Evolutionary conservation across 2,888 invertebrate genomes (phyloP), one percentile per base, ranked within the genome.

Genomic region (Vannuccia rotundouncinata): DNA sequence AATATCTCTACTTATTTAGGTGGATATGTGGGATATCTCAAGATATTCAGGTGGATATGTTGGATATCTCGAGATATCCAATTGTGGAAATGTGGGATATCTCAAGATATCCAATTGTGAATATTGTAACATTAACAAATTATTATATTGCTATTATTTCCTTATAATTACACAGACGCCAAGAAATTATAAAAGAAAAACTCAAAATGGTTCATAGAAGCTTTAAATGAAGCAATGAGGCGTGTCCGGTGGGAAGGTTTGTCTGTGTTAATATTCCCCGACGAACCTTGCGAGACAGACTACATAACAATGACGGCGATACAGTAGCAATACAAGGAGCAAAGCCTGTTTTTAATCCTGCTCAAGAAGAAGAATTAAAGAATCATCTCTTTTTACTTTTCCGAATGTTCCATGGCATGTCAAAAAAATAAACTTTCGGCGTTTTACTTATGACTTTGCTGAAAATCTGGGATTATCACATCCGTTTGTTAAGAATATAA

Each of bases 401-500:
- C 22, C 29, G 31, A 75, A 75, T 75, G 31, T 75, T 75, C 75
- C 25, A 78, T 22, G 60, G 45, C 31, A 78, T 78, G 59, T 27
- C 45, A 31, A 29, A 31, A 31, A 30, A n/a, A n/a, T n/a, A 27
- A 59, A 10, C 13, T 59, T 22, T 78, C 28, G 78, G 1, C 59
- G 45, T 78, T 59, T 78, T 22, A 73, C 78, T 31, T 78, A n/a
- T 59, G 78, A 78, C 29, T 59, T 78, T 78, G 78, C 78, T 60
- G 27, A 59, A 31, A 31, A 31, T 10, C 31, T 30, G n/a, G 28
- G 31, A 27, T 1, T 78, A 27, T 31, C 78, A 30, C 31, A 78
- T 59, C 31, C 31, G 59, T 78, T 78, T 60, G 28, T 10, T 60
- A 78, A 78, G 31, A 31, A 31, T 2, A 59, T 28, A 76, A 31